These are phyloP conservation scores for Rhinophrynus dorsalis DNA, from an alignment of 2,797 vertebrate genomes.

Conservation along the genomic window DNA sequence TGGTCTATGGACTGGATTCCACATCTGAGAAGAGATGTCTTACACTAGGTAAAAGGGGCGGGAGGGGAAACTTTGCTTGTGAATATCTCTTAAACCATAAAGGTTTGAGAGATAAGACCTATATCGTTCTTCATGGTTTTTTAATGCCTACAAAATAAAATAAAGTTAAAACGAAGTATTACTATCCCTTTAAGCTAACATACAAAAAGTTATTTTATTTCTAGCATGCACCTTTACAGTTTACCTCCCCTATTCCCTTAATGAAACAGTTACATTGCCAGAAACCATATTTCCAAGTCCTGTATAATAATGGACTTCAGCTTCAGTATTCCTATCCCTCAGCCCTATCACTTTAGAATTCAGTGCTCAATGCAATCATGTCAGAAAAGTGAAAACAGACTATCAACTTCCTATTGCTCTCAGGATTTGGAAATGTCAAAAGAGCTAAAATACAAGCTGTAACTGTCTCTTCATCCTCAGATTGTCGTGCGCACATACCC, in stretches of 20 bases:
- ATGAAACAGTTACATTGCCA: constrained; percentile 40
- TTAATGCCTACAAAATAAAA: too few species aligned
- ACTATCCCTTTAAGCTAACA: too few species aligned
- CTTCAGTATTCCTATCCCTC: constrained; percentile 35
- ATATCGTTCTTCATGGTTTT: too few species aligned
- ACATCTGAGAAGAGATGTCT: too few species aligned
- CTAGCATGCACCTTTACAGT: background rate
- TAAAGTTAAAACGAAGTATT: too few species aligned
- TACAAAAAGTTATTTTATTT: too few species aligned
- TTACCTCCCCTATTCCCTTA: constrained; percentile 29
- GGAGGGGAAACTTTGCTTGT: too few species aligned
- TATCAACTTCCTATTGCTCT: constrained; percentile 63
- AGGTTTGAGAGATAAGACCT: too few species aligned
- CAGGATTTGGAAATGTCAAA: constrained; percentile 66
- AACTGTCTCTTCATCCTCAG: constrained; percentile 53
- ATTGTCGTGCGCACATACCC: background rate
- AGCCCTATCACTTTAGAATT: constrained; percentile 54
- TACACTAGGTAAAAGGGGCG: too few species aligned
- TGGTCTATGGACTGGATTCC: too few species aligned
- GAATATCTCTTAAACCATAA: too few species aligned
- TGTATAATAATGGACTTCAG: constrained; percentile 56
- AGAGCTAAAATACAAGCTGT: constrained; percentile 61
- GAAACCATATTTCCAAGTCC: constrained; percentile 54
- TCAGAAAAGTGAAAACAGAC: constrained; percentile 74
- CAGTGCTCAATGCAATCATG: constrained; percentile 55